Evolutionary conservation across 2,888 invertebrate genomes (phyloP), one percentile per base, ranked within the genome.

Genomic region (Mimumesa dahlbomi): DNA sequence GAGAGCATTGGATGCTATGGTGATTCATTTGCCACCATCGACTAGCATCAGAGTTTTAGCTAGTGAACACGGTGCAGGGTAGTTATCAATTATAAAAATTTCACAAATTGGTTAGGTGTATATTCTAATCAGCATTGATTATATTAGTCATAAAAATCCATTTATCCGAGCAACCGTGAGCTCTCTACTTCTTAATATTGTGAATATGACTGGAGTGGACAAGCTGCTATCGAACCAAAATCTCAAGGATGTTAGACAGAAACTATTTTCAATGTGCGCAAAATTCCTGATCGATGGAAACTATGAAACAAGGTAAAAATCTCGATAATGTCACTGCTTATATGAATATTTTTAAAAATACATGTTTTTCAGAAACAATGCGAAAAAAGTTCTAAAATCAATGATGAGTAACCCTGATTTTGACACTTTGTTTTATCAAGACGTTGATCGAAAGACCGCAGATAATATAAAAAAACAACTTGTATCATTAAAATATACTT

Each of bases 401-500:
- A 48, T 79, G 53, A 70, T 82, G 70, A 25, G 7, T 4, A 74
- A 79, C 50, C 43, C 50, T n/a, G 71, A 77, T 18, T 82, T 82
- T 36, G 73, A 82, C 18, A 48, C 46, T 14, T 53, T 68, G 18
- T 77, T 79, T 48, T 56, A 67, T 50, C 78, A 77, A 49, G 73
- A 79, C 34, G 67, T 82, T 16, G 79, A 79, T 38, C 66, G 62
- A 9, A 70, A 75, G 31, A 56, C 75, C 43, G 67, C 62, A 7
- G 74, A 62, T n/a, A 79, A 66, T 65, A 73, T 77, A 31, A 73
- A 81, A 21, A 78, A 79, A 42, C 73, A 76, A 54, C 56, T 82
- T 7, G 56, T 82, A n/a, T 50, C 61, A 11, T 74, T 82, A 29
- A 82, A 78, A 25, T 82, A 79, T 16, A 54, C 25, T 21, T 45